A percentile compares a stretch with the other conserved stretches of the same genome.
Conservation (phyloP, 1,140 invertebrate species). For the Drosophila busckii region DNA sequence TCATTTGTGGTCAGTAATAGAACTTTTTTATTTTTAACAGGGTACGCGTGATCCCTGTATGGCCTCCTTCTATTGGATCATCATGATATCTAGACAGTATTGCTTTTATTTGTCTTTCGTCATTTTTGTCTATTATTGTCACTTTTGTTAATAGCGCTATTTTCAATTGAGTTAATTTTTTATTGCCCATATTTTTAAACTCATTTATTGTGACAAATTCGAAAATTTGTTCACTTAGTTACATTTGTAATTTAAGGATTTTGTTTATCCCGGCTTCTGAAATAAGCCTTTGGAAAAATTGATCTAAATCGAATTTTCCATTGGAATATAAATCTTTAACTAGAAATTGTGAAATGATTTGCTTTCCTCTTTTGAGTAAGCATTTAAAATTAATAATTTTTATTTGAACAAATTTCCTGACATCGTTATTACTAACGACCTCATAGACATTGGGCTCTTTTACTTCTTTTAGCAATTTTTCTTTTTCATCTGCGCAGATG, state of each 20-base stretch:
- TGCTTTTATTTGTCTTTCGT: too few relatives aligned
- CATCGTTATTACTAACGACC: slow-evolving; percentile 1
- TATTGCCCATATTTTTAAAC: too few relatives aligned
- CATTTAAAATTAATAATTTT: background rate
- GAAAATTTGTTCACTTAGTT: background rate
- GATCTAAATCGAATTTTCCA: slow-evolving; percentile 4
- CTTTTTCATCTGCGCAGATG: too few relatives aligned
- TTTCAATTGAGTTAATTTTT: too few relatives aligned
- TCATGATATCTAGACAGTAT: too few relatives aligned
- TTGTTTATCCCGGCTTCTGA: background rate
- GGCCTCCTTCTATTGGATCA: too few relatives aligned
- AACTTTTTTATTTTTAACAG: background rate
- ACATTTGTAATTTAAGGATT: background rate
- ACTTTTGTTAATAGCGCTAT: too few relatives aligned
- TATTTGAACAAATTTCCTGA: slow-evolving; percentile 3
- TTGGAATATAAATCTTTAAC: slow-evolving; percentile 3
- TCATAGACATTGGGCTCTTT: background rate
- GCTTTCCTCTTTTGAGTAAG: background rate
- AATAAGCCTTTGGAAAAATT: slow-evolving; percentile 8
- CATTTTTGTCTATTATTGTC: too few relatives aligned
- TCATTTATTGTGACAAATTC: background rate
- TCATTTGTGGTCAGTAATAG: too few relatives aligned
- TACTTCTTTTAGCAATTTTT: too few relatives aligned
- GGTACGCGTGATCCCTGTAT: too few relatives aligned
- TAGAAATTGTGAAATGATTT: background rate